Evolutionary conservation across 1,140 invertebrate genomes (phyloP).

Genomic region (Araneus ventricosus): DNA sequence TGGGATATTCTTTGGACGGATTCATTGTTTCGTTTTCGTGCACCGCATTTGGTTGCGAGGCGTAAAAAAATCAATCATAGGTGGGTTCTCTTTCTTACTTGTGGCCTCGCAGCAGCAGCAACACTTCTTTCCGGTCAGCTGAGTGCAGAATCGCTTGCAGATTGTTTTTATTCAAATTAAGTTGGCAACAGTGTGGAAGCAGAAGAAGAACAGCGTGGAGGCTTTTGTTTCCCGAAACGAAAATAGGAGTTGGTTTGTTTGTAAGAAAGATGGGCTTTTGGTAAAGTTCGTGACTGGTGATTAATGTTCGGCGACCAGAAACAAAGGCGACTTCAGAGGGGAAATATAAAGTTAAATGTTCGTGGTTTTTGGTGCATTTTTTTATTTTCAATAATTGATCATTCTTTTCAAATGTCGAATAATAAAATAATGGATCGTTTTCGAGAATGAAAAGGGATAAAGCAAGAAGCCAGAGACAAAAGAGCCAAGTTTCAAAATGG

Average conservation of each 20-base stretch:
- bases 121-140: conserved; percentile 1
- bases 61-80: conserved; percentile 17
- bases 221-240: neutral
- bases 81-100: neutral
- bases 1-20: neutral
- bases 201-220: neutral
- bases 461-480: no score
- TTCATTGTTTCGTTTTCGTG: conserved; percentile 35
- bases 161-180: conserved; percentile 2
- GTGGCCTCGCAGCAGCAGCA: neutral
- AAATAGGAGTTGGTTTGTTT: no score
- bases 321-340: neutral
- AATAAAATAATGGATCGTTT: no score
- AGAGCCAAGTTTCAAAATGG: no score
- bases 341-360: neutral
- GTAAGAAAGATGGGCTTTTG: neutral
- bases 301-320: neutral
- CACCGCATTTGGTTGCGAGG: neutral
- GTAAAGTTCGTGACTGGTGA: neutral
- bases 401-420: no score
- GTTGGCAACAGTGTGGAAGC: neutral
- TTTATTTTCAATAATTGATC: no score
- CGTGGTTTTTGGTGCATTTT: no score
- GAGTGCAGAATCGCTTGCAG: neutral
- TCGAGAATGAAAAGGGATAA: no score